Evolutionary conservation across 2,113 vertebrate genomes (phyloP), one percentile per base, ranked within the genome.

Genomic region (Scomber japonicus): DNA sequence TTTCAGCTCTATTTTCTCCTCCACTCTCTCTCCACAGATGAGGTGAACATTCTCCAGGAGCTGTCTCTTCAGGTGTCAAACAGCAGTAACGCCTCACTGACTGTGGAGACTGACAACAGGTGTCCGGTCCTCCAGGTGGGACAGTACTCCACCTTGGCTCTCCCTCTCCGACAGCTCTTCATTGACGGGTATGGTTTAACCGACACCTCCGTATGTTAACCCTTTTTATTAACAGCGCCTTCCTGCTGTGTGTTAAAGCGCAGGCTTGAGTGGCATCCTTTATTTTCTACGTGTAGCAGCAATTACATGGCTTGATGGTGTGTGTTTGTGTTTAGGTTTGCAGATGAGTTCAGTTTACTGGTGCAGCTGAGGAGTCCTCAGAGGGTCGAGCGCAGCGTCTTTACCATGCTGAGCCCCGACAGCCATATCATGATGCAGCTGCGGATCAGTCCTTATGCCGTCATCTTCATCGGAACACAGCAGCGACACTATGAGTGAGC

Each of bases 401-500:
- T 97, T 80, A 96, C 96, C 48, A 84, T 97, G 89, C 92, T 97
- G 12, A 94, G 94, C 82, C 93, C 86, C 0, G 91, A 91, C 12
- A 93, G 94, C 50, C 91, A 92, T 0, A 63, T 97, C 55, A 88
- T 95, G 61, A 95, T 97, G 78, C 97, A 98, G 92, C 93, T 98
- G 61, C 92, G 96, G 61, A 76, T 96, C 51, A 96, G 83, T 17
- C 91, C 93, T 9, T 13, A 90, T 0, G 90, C 89, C 17, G 62
- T 97, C 82, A 92, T 92, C 88, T 96, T 98, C 44, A 93, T 95
- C 64, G 95, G 94, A 78, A 95, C 95, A 0, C 95, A 96, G 66
- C 95, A 96, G 53, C 93, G 95, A 3, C 96, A 97, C 83, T 97
- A 98, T 0, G 97, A 98, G 97, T 98, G 84, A 96, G 96, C 88